Conservation (phyloP, 2,888 invertebrate genomes). For the Spodoptera picta region DNA sequence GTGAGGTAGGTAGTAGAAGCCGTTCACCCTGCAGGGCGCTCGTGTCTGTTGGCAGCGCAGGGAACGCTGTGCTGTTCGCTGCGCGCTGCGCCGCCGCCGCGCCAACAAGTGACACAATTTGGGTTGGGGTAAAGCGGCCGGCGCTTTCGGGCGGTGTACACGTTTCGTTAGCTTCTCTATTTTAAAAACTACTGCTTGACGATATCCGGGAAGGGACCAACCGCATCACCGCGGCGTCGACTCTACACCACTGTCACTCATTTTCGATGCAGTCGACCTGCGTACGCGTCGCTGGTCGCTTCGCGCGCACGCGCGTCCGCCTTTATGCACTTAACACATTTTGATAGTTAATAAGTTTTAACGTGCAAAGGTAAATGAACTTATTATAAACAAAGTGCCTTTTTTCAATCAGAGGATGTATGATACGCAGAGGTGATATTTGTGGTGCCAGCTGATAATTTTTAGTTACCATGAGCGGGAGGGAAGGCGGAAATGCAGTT, state of each 20-base stretch:
- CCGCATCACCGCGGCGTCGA: conserved; percentile 78
- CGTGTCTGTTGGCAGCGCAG: conserved; percentile 64
- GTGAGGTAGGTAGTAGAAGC: conserved; percentile 68
- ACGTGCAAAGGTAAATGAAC: conserved; percentile 72
- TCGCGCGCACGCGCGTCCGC: conserved; percentile 82
- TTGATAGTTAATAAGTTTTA: conserved; percentile 76
- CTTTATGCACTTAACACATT: conserved; percentile 78
- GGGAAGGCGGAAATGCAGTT: conserved; percentile 88
- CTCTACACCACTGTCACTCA: conserved; percentile 77
- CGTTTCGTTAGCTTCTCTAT: conserved; percentile 88
- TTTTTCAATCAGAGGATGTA: conserved; percentile 78
- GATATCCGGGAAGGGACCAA: conserved; percentile 88
- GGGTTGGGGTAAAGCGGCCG: conserved; percentile 84
- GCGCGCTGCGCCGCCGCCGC: conserved; percentile 66
- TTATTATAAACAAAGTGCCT: conserved; percentile 73
- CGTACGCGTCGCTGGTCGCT: conserved; percentile 85
- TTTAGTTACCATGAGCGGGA: conserved; percentile 85
- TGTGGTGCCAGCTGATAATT: conserved; percentile 80
- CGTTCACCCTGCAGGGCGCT: conserved; percentile 74
- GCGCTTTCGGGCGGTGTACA: conserved; percentile 86
- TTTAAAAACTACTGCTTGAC: conserved; percentile 85
- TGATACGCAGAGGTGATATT: conserved; percentile 83
- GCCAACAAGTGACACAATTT: conserved; percentile 84
- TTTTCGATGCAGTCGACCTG: conserved; percentile 87
- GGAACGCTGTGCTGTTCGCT: conserved; percentile 64